A percentile compares a stretch with the other conserved stretches of the same genome.
Evolutionary conservation across 2,888 invertebrate species (phyloP).

Genomic region (Nomada flava): DNA sequence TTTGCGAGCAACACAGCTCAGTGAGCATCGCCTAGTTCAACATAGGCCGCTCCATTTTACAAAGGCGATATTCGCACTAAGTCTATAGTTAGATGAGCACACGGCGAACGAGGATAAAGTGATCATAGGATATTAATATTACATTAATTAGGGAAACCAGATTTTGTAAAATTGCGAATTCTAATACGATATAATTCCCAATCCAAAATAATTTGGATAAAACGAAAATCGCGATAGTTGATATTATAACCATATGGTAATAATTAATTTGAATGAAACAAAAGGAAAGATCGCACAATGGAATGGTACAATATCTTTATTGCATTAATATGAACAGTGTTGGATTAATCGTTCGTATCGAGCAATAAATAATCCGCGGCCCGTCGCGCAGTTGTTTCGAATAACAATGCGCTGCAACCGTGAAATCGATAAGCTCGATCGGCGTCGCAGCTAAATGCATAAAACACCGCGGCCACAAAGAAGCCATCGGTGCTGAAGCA

Average conservation of each 20-base stretch:
- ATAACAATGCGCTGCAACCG: constrained; percentile 3
- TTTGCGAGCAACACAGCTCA: neutral
- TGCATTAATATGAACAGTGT: too few species aligned
- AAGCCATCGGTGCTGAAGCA: constrained; percentile 23
- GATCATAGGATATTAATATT: too few species aligned
- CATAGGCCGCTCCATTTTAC: neutral
- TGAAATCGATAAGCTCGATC: constrained; percentile 24
- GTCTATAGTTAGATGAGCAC: neutral
- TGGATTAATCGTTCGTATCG: too few species aligned
- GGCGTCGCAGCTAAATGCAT: constrained; percentile 17
- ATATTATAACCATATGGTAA: too few species aligned
- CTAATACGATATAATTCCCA: too few species aligned
- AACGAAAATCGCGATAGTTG: too few species aligned
- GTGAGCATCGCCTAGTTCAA: neutral
- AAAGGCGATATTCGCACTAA: neutral
- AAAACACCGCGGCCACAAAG: constrained; percentile 23
- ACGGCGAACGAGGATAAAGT: neutral
- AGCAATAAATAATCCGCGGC: neutral
- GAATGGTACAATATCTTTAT: too few species aligned
- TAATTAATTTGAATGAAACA: too few species aligned
- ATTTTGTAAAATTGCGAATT: too few species aligned
- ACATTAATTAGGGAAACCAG: too few species aligned
- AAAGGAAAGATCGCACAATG: too few species aligned
- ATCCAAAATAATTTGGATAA: too few species aligned
- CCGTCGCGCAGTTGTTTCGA: constrained; percentile 1